Base-by-base conservation (phyloP, 2,888 invertebrate species). In the Mimas tiliae region DNA sequence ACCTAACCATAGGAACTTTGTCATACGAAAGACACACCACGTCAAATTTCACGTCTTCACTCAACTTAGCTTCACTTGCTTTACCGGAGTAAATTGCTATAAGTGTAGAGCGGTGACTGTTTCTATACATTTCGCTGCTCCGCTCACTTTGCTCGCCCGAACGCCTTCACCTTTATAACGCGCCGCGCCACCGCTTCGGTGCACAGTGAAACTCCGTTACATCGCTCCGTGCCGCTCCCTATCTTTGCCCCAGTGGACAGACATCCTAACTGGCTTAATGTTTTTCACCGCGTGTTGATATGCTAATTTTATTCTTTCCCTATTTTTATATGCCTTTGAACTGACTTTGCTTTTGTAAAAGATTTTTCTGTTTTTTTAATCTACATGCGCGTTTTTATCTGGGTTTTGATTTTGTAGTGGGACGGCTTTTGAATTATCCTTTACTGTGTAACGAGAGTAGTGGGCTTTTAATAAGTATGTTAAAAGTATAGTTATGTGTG, bases 301-400 rank as follows among this genome's bases (percentile, higher is more conserved):
- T 58, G 58, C 16, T 38, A 58, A 58, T 58, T 58, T 42, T 58
- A 42, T 38, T 58, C 58, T 38, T 58, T 58, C 6, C 19, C 58
- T 58, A 58, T 58, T 58, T 53, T 58, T 58, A 58, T 19, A 58
- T 19, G 58, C 58, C 42, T 58, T 42, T 42, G 11, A 58, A 58
- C 42, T 42, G 16, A 19, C 58, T 42, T 58, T 58, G 58, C 38
- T 55, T 55, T 55, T 55, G 55, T 38, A 53, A 14, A 34, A 53
- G 11, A 38, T 19, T 19, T 42, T 42, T 19, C 19, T 38, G 38
- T 9, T 38, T n/a, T 55, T 42, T 19, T 11, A 16, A 19, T 16
- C 55, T 12, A 16, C 38, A 16, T 12, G 19, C 12, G 42, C n/a
- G 19, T 58, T 58, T 38, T 16, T 19, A 50, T 27, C 12, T 27